A percentile compares a stretch with the other conserved stretches of the same genome.
phyloP scores from a whole-genome alignment of 2,113 vertebrate species.

The Sula dactylatra region DNA sequence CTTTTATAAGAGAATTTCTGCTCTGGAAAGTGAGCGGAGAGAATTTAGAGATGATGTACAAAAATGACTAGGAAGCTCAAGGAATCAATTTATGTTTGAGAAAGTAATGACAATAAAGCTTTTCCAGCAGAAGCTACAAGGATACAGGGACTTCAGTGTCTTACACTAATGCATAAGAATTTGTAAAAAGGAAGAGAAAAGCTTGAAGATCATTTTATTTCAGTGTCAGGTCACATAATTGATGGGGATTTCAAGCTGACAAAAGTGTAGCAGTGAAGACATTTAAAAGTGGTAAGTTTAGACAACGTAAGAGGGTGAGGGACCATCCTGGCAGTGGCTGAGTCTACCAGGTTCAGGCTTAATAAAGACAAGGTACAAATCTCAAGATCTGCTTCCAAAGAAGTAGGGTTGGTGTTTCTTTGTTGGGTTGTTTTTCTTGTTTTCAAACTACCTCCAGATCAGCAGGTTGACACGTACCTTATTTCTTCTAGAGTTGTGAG shows the following conservation, averaged over 20 bases:
- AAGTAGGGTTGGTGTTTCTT: background rate
- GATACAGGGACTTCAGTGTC: background rate
- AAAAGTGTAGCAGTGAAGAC: background rate
- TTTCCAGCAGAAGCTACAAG: background rate
- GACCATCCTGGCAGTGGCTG: background rate
- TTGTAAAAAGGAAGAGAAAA: background rate
- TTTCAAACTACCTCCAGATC: background rate
- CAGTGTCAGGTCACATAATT: background rate
- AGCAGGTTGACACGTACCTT: background rate
- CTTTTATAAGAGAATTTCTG: background rate
- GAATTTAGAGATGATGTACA: background rate
- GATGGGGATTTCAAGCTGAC: background rate
- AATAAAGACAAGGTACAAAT: background rate
- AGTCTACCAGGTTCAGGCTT: background rate
- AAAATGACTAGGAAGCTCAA: background rate
- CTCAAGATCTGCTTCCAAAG: background rate
- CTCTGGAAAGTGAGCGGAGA: background rate
- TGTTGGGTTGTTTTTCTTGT: background rate
- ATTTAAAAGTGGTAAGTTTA: background rate
- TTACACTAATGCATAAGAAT: background rate
- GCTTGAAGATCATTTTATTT: background rate
- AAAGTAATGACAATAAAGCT: background rate
- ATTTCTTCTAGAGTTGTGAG: background rate
- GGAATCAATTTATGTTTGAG: background rate
- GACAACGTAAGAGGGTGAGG: background rate